Conservation (phyloP, 2,113 vertebrate species). For the Suncus etruscus region DNA sequence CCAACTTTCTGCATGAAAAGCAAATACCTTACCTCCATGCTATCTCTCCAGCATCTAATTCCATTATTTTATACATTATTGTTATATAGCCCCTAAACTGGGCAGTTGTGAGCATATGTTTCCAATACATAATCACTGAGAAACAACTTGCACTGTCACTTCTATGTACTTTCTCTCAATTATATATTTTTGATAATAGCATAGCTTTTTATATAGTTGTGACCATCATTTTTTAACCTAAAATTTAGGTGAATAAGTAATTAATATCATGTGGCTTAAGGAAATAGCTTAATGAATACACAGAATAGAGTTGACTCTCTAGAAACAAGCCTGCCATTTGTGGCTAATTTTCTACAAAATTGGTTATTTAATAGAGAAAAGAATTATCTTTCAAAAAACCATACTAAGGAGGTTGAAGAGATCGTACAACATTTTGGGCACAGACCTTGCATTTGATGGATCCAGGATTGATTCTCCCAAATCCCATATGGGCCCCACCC, state of each 20-base stretch:
- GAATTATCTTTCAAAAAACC: not conserved
- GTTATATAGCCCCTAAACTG: not conserved
- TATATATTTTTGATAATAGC: not conserved
- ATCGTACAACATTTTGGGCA: too few relatives aligned
- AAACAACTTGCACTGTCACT: not conserved
- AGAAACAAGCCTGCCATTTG: not conserved
- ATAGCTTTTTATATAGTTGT: not conserved
- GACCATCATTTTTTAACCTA: slow-evolving; percentile 27
- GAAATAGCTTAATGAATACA: not conserved
- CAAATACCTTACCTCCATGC: too few relatives aligned
- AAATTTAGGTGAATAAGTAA: slow-evolving; percentile 3
- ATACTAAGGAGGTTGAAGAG: too few relatives aligned
- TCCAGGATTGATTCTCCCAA: too few relatives aligned
- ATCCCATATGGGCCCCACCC: too few relatives aligned
- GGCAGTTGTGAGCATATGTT: not conserved
- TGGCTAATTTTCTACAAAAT: slow-evolving; percentile 19
- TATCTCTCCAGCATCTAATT: not conserved
- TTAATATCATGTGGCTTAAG: not conserved
- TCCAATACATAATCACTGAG: not conserved
- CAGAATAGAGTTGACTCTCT: not conserved
- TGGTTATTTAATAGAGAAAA: not conserved
- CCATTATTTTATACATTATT: slow-evolving; percentile 5
- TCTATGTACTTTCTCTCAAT: not conserved
- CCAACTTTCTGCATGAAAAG: too few relatives aligned
- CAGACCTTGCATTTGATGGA: too few relatives aligned